phyloP scores from a whole-genome alignment of 2,797 vertebrate species.

The Falco naumanni region DNA sequence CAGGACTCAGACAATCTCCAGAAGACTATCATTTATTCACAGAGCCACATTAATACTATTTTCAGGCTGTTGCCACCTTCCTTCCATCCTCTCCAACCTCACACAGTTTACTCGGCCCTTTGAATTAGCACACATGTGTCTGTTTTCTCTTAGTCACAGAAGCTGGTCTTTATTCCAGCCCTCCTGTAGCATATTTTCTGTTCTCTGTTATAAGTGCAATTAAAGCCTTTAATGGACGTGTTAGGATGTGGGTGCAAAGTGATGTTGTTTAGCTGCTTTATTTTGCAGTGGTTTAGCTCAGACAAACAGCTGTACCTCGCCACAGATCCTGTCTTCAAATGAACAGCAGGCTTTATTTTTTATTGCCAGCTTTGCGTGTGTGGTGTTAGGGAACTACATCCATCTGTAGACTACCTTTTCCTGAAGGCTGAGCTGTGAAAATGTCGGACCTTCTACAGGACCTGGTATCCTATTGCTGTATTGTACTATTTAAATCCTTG shows the following conservation, averaged over 20 bases:
- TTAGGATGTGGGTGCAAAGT: slow-evolving; percentile 1
- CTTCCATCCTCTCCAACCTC: not conserved
- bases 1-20: not conserved
- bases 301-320: not conserved
- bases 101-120: not conserved
- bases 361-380: not conserved
- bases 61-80: not conserved
- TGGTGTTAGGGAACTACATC: not conserved
- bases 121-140: not conserved
- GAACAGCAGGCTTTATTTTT: not conserved
- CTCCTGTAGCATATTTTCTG: slow-evolving; percentile 7
- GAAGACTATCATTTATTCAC: not conserved
- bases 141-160: slow-evolving; percentile 25
- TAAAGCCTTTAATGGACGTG: not conserved
- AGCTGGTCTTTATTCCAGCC: not conserved
- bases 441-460: not conserved
- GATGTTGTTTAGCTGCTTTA: not conserved
- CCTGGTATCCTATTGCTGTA: not conserved
- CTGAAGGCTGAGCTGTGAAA: not conserved
- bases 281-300: slow-evolving; percentile 13
- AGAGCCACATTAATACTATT: not conserved
- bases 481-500: not conserved
- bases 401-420: slow-evolving; percentile 7
- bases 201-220: not conserved
- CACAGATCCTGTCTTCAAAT: not conserved